Evolutionary conservation across 2,888 invertebrate species (phyloP).

Genomic region (Sicus ferrugineus): DNA sequence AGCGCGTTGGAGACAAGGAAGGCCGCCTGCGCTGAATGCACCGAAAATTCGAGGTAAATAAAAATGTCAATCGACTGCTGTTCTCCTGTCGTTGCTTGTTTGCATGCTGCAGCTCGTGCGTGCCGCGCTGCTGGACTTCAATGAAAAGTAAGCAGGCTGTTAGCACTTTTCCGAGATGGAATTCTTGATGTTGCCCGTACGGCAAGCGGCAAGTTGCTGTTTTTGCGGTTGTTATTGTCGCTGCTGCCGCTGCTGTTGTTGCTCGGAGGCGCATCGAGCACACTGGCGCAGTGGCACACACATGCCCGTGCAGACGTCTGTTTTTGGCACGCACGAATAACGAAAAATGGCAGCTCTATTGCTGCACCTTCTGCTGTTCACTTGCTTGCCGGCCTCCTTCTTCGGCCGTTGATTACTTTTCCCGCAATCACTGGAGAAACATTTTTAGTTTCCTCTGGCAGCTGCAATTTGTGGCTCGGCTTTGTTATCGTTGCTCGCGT

Average conservation of each 20-base stretch:
- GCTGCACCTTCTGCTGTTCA: conserved; percentile 8
- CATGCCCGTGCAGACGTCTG: neutral
- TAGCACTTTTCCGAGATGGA: conserved; percentile 30
- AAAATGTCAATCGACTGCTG: neutral
- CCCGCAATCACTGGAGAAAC: conserved; percentile 19
- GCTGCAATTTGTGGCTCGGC: neutral
- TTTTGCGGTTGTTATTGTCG: neutral
- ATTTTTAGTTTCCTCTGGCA: neutral
- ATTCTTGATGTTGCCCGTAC: conserved; percentile 28
- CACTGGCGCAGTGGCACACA: too few species aligned
- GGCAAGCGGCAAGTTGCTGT: conserved; percentile 4
- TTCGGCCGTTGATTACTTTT: conserved; percentile 28
- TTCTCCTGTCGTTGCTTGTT: conserved; percentile 36
- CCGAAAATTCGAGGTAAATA: conserved; percentile 14
- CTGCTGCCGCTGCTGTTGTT: neutral
- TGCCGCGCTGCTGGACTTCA: conserved; percentile 24
- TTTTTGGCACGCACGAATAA: neutral
- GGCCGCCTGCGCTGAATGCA: neutral
- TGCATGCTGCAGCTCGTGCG: conserved; percentile 19
- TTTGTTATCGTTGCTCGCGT: conserved; percentile 6
- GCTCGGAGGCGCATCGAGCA: neutral
- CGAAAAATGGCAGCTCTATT: neutral
- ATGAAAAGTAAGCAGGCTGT: conserved; percentile 31
- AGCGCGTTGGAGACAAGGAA: neutral
- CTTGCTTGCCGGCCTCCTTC: conserved; percentile 8